Conservation (phyloP, 1,140 invertebrate genomes). For the Bombus breviceps region DNA sequence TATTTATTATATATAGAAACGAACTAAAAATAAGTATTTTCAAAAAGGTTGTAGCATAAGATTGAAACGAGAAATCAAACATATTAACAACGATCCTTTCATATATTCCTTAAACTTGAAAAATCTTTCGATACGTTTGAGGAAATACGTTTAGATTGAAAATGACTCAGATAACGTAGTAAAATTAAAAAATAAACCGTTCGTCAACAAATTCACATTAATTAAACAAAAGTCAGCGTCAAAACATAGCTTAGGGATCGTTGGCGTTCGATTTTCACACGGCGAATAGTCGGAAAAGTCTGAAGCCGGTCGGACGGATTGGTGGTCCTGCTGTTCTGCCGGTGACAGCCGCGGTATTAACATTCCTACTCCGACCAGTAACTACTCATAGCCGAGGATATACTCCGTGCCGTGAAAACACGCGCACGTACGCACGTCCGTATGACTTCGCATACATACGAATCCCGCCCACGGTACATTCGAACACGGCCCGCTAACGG, state of each 20-base stretch:
- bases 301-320: slow-evolving; percentile 56
- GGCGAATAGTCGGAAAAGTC: slow-evolving; percentile 58
- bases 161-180: background rate
- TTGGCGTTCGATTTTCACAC: slow-evolving; percentile 34
- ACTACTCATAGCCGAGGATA: slow-evolving; percentile 64
- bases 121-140: too few species aligned
- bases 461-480: slow-evolving; percentile 39
- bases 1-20: background rate
- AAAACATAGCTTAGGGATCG: background rate
- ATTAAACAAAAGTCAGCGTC: background rate
- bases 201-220: background rate
- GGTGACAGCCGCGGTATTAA: slow-evolving; percentile 76
- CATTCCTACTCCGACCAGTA: slow-evolving; percentile 71
- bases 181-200: background rate
- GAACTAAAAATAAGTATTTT: background rate
- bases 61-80: too few species aligned
- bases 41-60: too few species aligned
- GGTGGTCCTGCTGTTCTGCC: slow-evolving; percentile 61
- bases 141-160: too few species aligned
- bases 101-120: too few species aligned
- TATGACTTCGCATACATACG: slow-evolving; percentile 2
- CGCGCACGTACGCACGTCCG: slow-evolving; percentile 31
- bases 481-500: slow-evolving; percentile 51
- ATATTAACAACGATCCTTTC: too few species aligned
- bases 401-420: slow-evolving; percentile 57